Evolutionary conservation across 2,113 vertebrate genomes (phyloP).

Genomic region (Carassius gibelio): DNA sequence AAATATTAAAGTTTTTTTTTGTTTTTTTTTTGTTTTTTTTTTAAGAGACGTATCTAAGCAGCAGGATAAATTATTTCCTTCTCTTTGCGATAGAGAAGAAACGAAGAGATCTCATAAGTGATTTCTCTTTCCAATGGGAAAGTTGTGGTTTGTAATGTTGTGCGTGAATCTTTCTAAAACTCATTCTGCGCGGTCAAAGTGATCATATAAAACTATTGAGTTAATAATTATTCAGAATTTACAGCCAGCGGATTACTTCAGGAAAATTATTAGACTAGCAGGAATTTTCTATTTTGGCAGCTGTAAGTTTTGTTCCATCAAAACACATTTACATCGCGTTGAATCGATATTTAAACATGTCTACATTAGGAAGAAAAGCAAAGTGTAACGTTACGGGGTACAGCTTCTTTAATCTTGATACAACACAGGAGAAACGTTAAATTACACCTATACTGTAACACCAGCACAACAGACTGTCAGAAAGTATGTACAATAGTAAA

Average conservation of each 20-base stretch:
- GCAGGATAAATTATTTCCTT: no score
- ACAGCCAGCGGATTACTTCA: no score
- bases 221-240: neutral
- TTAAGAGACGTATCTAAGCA: neutral
- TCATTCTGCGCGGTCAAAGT: neutral
- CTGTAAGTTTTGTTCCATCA: neutral
- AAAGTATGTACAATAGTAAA: neutral
- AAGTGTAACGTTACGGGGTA: no score
- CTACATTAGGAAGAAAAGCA: neutral
- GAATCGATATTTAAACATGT: no score
- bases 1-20: neutral
- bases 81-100: no score
- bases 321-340: neutral
- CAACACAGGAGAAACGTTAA: neutral
- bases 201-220: neutral
- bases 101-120: neutral
- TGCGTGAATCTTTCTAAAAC: neutral
- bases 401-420: neutral
- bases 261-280: neutral
- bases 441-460: neutral
- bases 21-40: neutral
- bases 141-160: neutral
- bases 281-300: neutral
- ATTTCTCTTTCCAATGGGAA: neutral
- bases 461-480: neutral